Conservation (phyloP, 2,888 invertebrate species). For the Temnothorax ravouxi region DNA sequence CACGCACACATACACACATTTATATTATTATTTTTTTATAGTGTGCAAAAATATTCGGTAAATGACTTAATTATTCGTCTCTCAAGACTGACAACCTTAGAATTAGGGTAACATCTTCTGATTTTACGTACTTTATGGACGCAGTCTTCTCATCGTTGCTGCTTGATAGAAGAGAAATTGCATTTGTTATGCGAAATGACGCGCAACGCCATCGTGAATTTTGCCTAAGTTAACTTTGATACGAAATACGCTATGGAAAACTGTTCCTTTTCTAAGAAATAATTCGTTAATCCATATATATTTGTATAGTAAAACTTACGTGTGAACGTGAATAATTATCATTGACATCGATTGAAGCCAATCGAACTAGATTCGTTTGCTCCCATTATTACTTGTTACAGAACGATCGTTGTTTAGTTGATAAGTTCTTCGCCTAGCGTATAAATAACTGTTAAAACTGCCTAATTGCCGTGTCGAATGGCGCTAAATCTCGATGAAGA, state of each 20-base stretch:
- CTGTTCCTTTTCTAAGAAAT: constrained; percentile 18
- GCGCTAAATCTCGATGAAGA: constrained; percentile 25
- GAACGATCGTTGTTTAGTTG: constrained; percentile 24
- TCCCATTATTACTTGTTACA: constrained; percentile 17
- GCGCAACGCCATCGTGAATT: constrained; percentile 11
- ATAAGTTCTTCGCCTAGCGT: constrained; percentile 50
- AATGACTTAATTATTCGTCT: constrained; percentile 32
- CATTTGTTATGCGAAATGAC: constrained; percentile 22
- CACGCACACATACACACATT: not conserved
- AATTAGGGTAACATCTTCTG: constrained; percentile 28
- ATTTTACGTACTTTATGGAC: not conserved
- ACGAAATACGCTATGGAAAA: constrained; percentile 1
- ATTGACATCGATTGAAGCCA: not conserved
- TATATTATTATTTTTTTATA: not conserved
- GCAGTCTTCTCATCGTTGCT: constrained; percentile 24
- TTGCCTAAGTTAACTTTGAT: constrained; percentile 4
- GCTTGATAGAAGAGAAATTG: constrained; percentile 62
- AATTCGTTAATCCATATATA: constrained; percentile 4
- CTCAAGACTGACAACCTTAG: constrained; percentile 49
- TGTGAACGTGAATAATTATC: not conserved
- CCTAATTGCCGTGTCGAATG: constrained; percentile 58
- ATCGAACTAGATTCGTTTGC: not conserved
- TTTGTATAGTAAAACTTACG: constrained; percentile 8
- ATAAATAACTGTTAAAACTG: constrained; percentile 68
- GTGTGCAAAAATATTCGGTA: constrained; percentile 24